Conservation (phyloP, 2,888 invertebrate species). For the Blastobasis adustella region DNA sequence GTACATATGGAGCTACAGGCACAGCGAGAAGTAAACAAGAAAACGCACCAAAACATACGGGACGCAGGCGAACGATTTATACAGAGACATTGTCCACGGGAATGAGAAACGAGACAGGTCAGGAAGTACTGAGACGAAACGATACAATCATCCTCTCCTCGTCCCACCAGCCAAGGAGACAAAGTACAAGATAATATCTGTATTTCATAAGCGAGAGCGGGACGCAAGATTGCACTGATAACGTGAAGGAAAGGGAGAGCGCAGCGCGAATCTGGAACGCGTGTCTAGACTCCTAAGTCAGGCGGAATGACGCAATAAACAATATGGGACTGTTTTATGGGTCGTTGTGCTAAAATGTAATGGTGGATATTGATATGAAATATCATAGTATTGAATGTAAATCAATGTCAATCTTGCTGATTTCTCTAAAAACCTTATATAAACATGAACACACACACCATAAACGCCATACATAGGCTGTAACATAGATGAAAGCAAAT, state of each 20-base stretch:
- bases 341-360: background rate
- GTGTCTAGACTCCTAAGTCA: slow-evolving; percentile 4
- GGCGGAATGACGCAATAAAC: background rate
- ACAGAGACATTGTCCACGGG: too few relatives aligned
- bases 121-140: background rate
- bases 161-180: background rate
- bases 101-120: background rate
- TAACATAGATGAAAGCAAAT: too few relatives aligned
- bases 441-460: too few relatives aligned
- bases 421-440: too few relatives aligned
- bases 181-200: slow-evolving; percentile 7
- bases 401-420: too few relatives aligned
- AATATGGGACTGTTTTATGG: background rate
- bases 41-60: too few relatives aligned
- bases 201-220: slow-evolving; percentile 1
- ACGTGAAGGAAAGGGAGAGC: slow-evolving; percentile 1
- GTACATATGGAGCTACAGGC: too few relatives aligned
- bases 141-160: slow-evolving; percentile 1
- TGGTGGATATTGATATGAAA: too few relatives aligned
- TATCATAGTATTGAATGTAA: too few relatives aligned
- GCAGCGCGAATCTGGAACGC: slow-evolving; percentile 3
- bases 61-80: too few relatives aligned
- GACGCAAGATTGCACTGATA: background rate
- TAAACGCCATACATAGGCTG: too few relatives aligned
- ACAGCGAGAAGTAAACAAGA: too few relatives aligned